A percentile compares a stretch with the other conserved stretches of the same genome.
These are phyloP conservation scores for Acheta domesticus DNA, from an alignment of 2,888 invertebrate genomes.

Conservation along the genomic window DNA sequence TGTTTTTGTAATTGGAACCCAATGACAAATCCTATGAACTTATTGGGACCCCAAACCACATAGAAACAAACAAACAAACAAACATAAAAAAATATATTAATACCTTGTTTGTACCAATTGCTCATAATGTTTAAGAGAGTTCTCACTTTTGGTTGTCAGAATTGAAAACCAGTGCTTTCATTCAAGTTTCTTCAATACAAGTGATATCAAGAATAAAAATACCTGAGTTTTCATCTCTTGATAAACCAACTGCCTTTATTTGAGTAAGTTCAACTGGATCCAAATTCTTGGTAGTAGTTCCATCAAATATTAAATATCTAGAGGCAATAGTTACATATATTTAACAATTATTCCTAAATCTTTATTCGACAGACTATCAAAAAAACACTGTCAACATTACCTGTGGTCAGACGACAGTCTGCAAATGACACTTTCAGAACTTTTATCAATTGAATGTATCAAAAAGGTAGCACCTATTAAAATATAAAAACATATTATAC, in stretches of 20 bases:
- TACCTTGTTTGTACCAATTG: no score
- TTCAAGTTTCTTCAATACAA: no score
- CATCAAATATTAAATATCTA: slow-evolving; percentile 3
- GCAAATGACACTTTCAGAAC: neutral
- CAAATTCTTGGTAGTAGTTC: neutral
- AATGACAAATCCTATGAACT: no score
- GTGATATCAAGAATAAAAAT: neutral
- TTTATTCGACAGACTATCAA: neutral
- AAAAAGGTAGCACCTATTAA: neutral
- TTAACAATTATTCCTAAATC: neutral
- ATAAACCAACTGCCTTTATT: neutral
- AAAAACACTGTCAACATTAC: neutral
- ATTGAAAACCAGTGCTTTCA: no score
- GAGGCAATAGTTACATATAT: neutral
- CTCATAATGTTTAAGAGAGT: no score
- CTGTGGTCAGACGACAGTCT: slow-evolving; percentile 5
- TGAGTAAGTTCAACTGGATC: slow-evolving; percentile 18
- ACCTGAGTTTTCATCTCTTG: neutral
- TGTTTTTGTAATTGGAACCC: no score
- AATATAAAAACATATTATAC: neutral
- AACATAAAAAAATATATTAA: no score
- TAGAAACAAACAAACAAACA: no score
- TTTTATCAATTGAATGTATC: neutral
- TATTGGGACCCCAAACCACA: no score
- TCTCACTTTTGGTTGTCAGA: no score